These are phyloP conservation scores for Pan paniscus DNA, from an alignment of 2,113 vertebrate species.

Conservation along the genomic window DNA sequence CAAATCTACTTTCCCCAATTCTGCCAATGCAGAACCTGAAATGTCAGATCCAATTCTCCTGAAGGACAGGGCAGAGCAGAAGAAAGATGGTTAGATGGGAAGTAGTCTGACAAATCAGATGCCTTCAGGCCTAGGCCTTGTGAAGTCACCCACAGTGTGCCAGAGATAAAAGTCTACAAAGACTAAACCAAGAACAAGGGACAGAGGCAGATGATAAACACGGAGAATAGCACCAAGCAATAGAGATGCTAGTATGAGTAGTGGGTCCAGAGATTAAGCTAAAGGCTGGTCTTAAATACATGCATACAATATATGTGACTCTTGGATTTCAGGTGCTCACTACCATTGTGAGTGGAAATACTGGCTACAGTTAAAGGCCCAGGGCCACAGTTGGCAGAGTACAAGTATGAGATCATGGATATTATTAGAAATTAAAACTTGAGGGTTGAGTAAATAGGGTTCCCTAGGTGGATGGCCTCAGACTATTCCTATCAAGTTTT, in stretches of 20 bases:
- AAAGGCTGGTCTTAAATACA: neutral
- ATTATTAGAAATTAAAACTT: neutral
- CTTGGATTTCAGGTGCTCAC: neutral
- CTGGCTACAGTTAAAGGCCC: neutral
- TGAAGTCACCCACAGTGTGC: neutral
- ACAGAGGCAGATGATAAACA: neutral
- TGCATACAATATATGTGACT: fast-evolving
- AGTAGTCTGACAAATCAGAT: neutral
- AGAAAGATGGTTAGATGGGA: neutral
- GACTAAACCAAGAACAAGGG: neutral
- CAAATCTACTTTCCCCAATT: neutral
- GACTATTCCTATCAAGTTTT: neutral
- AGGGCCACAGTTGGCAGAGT: neutral
- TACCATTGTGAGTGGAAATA: neutral
- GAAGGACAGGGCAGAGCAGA: neutral
- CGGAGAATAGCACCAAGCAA: neutral
- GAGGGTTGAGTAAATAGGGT: neutral
- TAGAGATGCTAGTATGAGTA: neutral
- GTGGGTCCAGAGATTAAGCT: neutral
- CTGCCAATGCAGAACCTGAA: neutral
- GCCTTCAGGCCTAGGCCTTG: neutral
- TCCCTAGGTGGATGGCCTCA: neutral
- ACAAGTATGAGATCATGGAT: neutral
- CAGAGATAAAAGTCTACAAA: neutral
- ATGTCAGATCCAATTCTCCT: neutral